phyloP scores from a whole-genome alignment of 2,113 vertebrate genomes.

The Seriola aureovittata region DNA sequence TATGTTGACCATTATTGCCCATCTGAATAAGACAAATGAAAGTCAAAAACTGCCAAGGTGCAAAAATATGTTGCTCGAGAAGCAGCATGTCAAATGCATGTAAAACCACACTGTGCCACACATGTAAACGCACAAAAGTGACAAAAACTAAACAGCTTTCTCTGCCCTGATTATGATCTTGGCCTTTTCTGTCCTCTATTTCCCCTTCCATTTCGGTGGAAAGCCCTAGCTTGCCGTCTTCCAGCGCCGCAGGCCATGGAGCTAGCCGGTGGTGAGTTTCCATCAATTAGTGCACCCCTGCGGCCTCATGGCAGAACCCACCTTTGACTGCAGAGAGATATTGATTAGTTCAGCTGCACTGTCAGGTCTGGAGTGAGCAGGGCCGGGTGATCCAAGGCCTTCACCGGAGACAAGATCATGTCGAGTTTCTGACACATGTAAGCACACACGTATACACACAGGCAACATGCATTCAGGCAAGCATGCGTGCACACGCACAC shows the following conservation, averaged over 20 bases:
- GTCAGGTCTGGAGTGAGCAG: slow-evolving; percentile 95
- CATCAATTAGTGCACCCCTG: slow-evolving; percentile 94
- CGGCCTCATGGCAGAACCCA: slow-evolving; percentile 89
- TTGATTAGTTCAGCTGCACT: slow-evolving; percentile 97
- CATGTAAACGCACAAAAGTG: slow-evolving; percentile 57
- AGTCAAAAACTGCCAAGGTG: slow-evolving; percentile 38
- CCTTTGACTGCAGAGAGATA: slow-evolving; percentile 90
- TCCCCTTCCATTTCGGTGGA: slow-evolving; percentile 75
- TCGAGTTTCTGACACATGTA: slow-evolving; percentile 80
- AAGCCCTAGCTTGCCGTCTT: slow-evolving; percentile 83
- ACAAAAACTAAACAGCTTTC: slow-evolving; percentile 67
- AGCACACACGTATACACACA: slow-evolving; percentile 65
- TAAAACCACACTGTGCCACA: slow-evolving; percentile 55
- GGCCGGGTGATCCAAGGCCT: slow-evolving; percentile 91
- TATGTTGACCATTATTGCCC: slow-evolving; percentile 6
- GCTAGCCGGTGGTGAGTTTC: slow-evolving; percentile 92
- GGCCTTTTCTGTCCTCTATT: slow-evolving; percentile 72
- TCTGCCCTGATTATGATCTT: slow-evolving; percentile 74
- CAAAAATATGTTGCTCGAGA: slow-evolving; percentile 47
- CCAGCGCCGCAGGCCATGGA: slow-evolving; percentile 90
- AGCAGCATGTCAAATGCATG: slow-evolving; percentile 43
- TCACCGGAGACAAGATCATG: slow-evolving; percentile 90
- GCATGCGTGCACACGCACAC: not conserved
- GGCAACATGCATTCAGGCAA: slow-evolving; percentile 40
- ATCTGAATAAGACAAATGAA: slow-evolving; percentile 27